phyloP scores from a whole-genome alignment of 2,113 vertebrate genomes.

The Crotalus viridis region DNA sequence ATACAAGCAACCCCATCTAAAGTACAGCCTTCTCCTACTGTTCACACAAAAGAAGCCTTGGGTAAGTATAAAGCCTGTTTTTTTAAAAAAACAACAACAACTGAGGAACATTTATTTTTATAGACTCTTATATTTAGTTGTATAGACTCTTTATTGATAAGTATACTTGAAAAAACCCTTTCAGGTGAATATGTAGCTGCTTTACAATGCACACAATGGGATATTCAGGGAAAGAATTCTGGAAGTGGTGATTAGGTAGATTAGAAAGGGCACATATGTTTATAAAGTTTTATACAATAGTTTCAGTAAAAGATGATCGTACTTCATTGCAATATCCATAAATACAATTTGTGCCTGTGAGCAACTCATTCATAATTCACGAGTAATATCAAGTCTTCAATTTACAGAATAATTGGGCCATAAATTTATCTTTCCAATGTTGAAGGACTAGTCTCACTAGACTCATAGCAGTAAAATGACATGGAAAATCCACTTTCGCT shows the following conservation, averaged over 20 bases:
- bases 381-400: neutral
- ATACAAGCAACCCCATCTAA: constrained; percentile 81
- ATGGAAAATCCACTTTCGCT: neutral
- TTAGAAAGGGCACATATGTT: neutral
- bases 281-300: neutral
- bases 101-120: neutral
- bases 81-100: neutral
- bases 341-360: neutral
- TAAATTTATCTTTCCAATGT: neutral
- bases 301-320: neutral
- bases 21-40: constrained; percentile 87
- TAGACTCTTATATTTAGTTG: rapidly evolving
- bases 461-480: neutral
- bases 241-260: neutral
- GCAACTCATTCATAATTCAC: neutral
- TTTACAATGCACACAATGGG: neutral
- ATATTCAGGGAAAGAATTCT: neutral
- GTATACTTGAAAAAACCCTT: neutral
- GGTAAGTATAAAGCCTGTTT: constrained; percentile 69
- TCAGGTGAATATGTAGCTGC: no score
- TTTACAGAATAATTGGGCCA: neutral
- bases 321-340: neutral
- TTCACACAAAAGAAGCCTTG: constrained; percentile 90
- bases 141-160: neutral
- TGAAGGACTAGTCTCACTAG: neutral